Percentiles rank a stretch among this genome's conserved stretches.
These are phyloP conservation scores for Boleophthalmus pectinirostris DNA, from an alignment of 2,113 vertebrate genomes.

Conservation along the genomic window DNA sequence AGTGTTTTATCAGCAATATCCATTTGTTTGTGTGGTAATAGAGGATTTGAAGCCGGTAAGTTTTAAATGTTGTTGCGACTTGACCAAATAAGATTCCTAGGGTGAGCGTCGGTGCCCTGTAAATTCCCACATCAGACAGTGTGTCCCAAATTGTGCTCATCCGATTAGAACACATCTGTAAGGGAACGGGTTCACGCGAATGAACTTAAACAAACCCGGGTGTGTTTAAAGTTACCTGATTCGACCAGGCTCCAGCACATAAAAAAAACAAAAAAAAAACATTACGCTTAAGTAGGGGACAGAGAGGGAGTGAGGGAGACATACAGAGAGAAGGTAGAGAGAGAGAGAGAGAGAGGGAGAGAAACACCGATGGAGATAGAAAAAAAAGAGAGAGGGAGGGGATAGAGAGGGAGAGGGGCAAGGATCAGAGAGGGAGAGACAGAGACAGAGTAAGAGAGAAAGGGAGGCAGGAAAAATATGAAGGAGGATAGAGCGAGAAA, in stretches of 20 bases:
- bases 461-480: too few species aligned
- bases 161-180: not conserved
- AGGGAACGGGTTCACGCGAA: not conserved
- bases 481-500: too few species aligned
- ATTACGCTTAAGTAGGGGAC: too few species aligned
- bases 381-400: too few species aligned
- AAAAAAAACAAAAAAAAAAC: too few species aligned
- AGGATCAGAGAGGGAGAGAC: too few species aligned
- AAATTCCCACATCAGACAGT: not conserved
- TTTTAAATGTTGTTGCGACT: not conserved
- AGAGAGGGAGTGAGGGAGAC: too few species aligned
- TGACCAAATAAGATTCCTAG: not conserved
- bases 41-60: not conserved
- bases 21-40: not conserved
- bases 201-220: not conserved
- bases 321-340: conserved; percentile 23
- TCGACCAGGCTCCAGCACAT: not conserved
- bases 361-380: not conserved
- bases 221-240: not conserved
- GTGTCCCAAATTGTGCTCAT: not conserved
- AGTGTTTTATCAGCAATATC: not conserved
- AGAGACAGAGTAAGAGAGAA: too few species aligned
- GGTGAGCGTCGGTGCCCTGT: not conserved
- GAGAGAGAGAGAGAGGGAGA: conserved; percentile 3
- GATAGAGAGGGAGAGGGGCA: too few species aligned